Percentiles rank a stretch among this genome's conserved stretches.
phyloP scores from a whole-genome alignment of 1,140 invertebrate genomes.

The Phocides pigmalion region DNA sequence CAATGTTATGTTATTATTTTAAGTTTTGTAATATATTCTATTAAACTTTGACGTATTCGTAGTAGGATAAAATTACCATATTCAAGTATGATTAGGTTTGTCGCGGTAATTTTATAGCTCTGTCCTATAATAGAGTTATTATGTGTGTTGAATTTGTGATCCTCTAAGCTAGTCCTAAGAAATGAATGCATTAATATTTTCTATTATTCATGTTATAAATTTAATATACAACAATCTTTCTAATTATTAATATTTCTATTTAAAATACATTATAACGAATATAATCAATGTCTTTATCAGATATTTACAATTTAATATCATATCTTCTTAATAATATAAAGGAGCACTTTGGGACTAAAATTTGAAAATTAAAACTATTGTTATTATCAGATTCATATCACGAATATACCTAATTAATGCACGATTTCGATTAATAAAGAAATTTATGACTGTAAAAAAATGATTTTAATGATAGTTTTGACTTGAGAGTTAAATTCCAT shows the following conservation, averaged over 20 bases:
- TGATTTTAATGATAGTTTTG: constrained; percentile 39
- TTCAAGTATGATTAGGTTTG: constrained; percentile 7
- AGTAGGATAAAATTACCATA: background rate
- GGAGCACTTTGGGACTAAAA: constrained; percentile 66
- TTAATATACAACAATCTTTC: constrained; percentile 73
- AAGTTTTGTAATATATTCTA: no score
- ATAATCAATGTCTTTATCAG: constrained; percentile 53
- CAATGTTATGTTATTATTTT: no score
- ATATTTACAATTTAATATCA: constrained; percentile 61
- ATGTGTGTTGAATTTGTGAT: constrained; percentile 75
- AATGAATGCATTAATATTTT: constrained; percentile 81
- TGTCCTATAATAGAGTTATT: constrained; percentile 41
- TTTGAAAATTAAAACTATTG: constrained; percentile 37
- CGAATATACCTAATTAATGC: constrained; percentile 50
- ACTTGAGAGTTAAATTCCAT: constrained; percentile 50
- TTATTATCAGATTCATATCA: constrained; percentile 70
- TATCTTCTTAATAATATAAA: constrained; percentile 52
- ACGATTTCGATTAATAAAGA: constrained; percentile 64
- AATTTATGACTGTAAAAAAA: constrained; percentile 45
- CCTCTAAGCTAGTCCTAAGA: constrained; percentile 70
- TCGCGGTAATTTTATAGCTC: constrained; percentile 28
- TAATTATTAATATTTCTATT: constrained; percentile 71
- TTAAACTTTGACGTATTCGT: no score
- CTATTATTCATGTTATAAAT: constrained; percentile 75
- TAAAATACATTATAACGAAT: constrained; percentile 44